Conservation (phyloP, 2,797 vertebrate genomes). For the Chaetodon trifasciatus region DNA sequence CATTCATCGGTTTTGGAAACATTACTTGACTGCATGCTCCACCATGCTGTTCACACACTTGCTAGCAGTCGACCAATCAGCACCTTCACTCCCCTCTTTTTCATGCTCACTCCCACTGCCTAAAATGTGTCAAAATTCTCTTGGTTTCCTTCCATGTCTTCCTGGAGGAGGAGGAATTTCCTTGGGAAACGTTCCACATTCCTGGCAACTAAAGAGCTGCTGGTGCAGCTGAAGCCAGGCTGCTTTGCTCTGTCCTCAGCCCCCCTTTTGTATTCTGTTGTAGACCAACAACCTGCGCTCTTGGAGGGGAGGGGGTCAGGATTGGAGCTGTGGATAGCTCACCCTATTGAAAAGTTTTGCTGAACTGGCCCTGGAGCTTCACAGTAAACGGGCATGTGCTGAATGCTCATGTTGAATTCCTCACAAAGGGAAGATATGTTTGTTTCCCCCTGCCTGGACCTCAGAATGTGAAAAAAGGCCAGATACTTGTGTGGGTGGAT, state of each 20-base stretch:
- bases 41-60: slow-evolving; percentile 53
- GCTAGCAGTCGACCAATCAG: slow-evolving; percentile 61
- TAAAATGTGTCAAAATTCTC: slow-evolving; percentile 76
- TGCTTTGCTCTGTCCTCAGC: slow-evolving; percentile 19
- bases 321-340: slow-evolving; percentile 31
- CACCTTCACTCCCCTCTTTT: slow-evolving; percentile 46
- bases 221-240: slow-evolving; percentile 40
- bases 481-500: slow-evolving; percentile 74
- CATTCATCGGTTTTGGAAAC: neutral
- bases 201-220: slow-evolving; percentile 66
- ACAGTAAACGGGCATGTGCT: slow-evolving; percentile 40
- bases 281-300: slow-evolving; percentile 69
- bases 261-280: slow-evolving; percentile 48
- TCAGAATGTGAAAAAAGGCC: slow-evolving; percentile 67
- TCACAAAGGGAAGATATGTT: slow-evolving; percentile 70
- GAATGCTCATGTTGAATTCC: slow-evolving; percentile 68
- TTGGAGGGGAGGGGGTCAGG: slow-evolving; percentile 3
- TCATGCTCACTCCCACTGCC: slow-evolving; percentile 68
- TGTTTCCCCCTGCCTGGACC: slow-evolving; percentile 68
- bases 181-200: slow-evolving; percentile 81
- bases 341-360: slow-evolving; percentile 60
- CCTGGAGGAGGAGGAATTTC: slow-evolving; percentile 82
- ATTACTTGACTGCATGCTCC: neutral
- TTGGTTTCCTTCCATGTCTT: slow-evolving; percentile 78
- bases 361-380: slow-evolving; percentile 51